Evolutionary conservation across 64 coral and sea anemone genomes (phyloP).

Genomic region (Astreopora myriophthalma): DNA sequence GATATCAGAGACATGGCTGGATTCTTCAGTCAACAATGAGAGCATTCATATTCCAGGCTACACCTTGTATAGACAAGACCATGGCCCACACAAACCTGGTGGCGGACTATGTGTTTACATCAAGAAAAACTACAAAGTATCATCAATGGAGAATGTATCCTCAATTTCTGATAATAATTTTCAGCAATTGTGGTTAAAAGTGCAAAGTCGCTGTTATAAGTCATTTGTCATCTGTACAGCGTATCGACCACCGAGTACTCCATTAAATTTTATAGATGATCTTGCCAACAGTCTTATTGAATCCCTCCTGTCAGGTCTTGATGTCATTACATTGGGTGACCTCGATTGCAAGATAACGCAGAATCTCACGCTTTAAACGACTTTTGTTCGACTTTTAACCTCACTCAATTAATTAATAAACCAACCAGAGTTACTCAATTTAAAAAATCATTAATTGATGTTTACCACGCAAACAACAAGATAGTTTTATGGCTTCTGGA

Average conservation of each 20-base stretch:
- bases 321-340: conserved; percentile 36
- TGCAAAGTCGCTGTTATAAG: conserved; percentile 26
- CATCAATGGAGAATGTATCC: conserved; percentile 3
- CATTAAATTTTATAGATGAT: conserved; percentile 24
- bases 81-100: conserved; percentile 30
- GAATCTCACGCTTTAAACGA: background rate
- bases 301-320: conserved; percentile 35
- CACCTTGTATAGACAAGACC: conserved; percentile 34
- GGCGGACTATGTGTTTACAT: conserved; percentile 53
- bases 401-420: background rate
- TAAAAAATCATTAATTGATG: conserved; percentile 17
- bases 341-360: conserved; percentile 11
- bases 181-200: conserved; percentile 53
- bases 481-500: background rate
- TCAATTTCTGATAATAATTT: conserved; percentile 21
- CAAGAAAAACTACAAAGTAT: conserved; percentile 44
- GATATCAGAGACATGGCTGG: conserved; percentile 55
- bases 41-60: conserved; percentile 42
- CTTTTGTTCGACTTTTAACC: conserved; percentile 3
- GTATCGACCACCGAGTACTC: conserved; percentile 25
- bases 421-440: background rate
- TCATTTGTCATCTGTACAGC: conserved; percentile 27
- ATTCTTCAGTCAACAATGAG: background rate
- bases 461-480: conserved; percentile 34
- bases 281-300: conserved; percentile 30